Percentiles rank a stretch among this genome's conserved stretches.
These are phyloP conservation scores for Rugalucina vietnamica DNA, from an alignment of 2,888 invertebrate genomes.

Conservation along the genomic window DNA sequence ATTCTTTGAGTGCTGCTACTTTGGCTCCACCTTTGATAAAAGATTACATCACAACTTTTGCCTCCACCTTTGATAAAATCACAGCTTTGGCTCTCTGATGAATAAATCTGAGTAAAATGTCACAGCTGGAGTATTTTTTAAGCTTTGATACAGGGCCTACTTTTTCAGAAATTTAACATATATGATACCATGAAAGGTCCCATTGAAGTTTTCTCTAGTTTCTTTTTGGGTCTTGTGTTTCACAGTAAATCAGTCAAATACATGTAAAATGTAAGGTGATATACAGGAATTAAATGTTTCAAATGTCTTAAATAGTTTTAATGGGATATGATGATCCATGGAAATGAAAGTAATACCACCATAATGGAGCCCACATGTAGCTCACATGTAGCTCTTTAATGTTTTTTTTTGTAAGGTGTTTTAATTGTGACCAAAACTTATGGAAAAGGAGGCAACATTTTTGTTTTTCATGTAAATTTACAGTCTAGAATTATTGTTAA, in stretches of 20 bases:
- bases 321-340: too few relatives aligned
- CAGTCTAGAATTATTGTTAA: too few relatives aligned
- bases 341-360: too few relatives aligned
- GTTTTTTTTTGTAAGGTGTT: too few relatives aligned
- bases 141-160: not conserved
- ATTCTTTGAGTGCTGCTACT: too few relatives aligned
- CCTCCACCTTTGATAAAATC: not conserved
- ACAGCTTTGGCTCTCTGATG: not conserved
- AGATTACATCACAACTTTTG: too few relatives aligned
- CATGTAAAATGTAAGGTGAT: not conserved
- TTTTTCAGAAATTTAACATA: not conserved
- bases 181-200: not conserved
- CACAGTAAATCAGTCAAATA: not conserved
- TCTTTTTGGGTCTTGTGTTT: not conserved
- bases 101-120: not conserved
- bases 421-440: too few relatives aligned
- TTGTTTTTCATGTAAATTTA: too few relatives aligned
- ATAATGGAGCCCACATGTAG: too few relatives aligned
- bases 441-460: too few relatives aligned
- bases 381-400: too few relatives aligned
- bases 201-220: not conserved
- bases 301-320: not conserved
- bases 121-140: not conserved
- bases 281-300: not conserved
- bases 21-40: too few relatives aligned